A percentile compares a stretch with the other conserved stretches of the same genome.
These are phyloP conservation scores for Luffia ferchaultella DNA, from an alignment of 2,888 invertebrate species.

Conservation along the genomic window DNA sequence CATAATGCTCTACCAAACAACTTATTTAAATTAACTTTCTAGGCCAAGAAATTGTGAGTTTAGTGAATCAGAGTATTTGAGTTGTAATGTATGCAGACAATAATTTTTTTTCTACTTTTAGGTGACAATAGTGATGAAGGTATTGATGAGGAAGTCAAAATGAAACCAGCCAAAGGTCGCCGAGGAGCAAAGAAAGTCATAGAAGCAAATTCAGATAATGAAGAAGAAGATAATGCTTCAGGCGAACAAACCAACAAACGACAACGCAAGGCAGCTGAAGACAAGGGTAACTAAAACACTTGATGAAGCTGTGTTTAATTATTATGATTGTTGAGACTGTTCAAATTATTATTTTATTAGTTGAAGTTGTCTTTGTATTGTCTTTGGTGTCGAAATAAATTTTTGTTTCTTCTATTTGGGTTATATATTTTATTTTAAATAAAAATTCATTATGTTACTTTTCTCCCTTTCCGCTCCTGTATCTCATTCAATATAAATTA, in stretches of 20 bases:
- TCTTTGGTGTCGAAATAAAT: slow-evolving; percentile 4
- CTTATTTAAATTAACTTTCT: too few species aligned
- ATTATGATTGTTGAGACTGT: slow-evolving; percentile 12
- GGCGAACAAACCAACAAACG: slow-evolving; percentile 40
- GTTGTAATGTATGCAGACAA: slow-evolving; percentile 20
- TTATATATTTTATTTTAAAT: not conserved
- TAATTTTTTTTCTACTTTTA: slow-evolving; percentile 15
- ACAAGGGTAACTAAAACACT: slow-evolving; percentile 53
- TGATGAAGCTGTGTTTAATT: not conserved
- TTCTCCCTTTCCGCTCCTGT: too few species aligned
- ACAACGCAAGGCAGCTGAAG: slow-evolving; percentile 43
- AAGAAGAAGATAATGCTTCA: slow-evolving; percentile 32
- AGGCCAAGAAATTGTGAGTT: too few species aligned
- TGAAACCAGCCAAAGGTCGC: slow-evolving; percentile 40
- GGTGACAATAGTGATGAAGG: slow-evolving; percentile 31
- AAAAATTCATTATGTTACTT: too few species aligned
- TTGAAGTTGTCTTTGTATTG: slow-evolving; percentile 8
- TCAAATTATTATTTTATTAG: slow-evolving; percentile 2
- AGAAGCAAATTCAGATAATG: slow-evolving; percentile 25
- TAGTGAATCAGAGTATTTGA: too few species aligned
- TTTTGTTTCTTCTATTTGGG: not conserved
- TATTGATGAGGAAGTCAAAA: slow-evolving; percentile 23
- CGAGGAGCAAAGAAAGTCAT: slow-evolving; percentile 38
- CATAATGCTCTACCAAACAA: too few species aligned
- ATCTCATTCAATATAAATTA: too few species aligned